A percentile compares a stretch with the other conserved stretches of the same genome.
These are phyloP conservation scores for Panulirus ornatus DNA, from an alignment of 1,140 invertebrate species.

Conservation along the genomic window DNA sequence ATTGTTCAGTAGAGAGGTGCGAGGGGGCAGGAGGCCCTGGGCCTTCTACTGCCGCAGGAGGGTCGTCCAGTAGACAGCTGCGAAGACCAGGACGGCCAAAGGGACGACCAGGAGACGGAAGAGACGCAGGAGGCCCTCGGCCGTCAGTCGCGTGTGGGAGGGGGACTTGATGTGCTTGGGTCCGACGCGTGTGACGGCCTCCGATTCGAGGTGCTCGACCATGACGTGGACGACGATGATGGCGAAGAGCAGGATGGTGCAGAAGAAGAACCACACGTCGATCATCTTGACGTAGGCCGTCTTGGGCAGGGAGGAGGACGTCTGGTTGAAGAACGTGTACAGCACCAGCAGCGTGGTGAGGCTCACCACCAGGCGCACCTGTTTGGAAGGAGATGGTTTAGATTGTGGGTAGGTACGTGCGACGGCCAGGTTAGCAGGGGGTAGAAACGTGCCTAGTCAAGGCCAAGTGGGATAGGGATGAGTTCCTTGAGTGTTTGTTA, in stretches of 20 bases:
- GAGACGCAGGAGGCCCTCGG: slow-evolving; percentile 5
- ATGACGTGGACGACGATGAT: slow-evolving; percentile 53
- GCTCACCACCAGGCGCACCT: slow-evolving; percentile 49
- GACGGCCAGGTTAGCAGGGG: too few species aligned
- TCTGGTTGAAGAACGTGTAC: slow-evolving; percentile 63
- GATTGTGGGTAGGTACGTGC: too few species aligned
- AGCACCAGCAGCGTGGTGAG: slow-evolving; percentile 52
- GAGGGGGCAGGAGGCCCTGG: too few species aligned
- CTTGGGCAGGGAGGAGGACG: slow-evolving; percentile 20
- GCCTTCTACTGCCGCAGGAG: background rate
- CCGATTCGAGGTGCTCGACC: slow-evolving; percentile 1
- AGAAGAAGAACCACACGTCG: slow-evolving; percentile 63
- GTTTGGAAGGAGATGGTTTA: too few species aligned
- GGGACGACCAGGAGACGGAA: slow-evolving; percentile 11
- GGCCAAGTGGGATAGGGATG: too few species aligned
- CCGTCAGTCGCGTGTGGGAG: background rate
- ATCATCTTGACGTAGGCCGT: slow-evolving; percentile 50
- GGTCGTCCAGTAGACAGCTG: background rate
- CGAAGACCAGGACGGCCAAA: background rate
- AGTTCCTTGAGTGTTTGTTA: too few species aligned
- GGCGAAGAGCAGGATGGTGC: slow-evolving; percentile 50
- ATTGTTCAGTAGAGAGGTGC: too few species aligned
- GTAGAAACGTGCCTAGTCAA: too few species aligned
- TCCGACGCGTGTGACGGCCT: background rate
- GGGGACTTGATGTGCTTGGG: background rate